Percentiles rank a stretch among this genome's conserved stretches.
These are phyloP conservation scores for Magallana nippona DNA, from an alignment of 2,888 invertebrate species.

Conservation along the genomic window DNA sequence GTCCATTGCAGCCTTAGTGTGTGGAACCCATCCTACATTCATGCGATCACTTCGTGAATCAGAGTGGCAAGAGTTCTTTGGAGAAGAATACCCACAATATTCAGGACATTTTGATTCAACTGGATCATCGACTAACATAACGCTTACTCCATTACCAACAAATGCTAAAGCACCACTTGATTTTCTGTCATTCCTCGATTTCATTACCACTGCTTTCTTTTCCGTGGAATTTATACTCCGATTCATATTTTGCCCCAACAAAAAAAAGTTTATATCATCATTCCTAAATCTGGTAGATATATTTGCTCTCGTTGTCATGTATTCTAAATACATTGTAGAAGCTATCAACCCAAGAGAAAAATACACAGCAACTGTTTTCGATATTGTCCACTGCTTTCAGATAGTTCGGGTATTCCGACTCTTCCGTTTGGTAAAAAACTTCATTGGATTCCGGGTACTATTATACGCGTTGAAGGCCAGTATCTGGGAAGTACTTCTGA, in stretches of 20 bases:
- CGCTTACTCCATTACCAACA: slow-evolving; percentile 53
- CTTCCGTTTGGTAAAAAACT: slow-evolving; percentile 67
- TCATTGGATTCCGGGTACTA: slow-evolving; percentile 70
- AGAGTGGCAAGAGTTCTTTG: slow-evolving; percentile 62
- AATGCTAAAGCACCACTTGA: slow-evolving; percentile 50
- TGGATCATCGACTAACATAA: slow-evolving; percentile 38
- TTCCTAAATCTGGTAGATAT: slow-evolving; percentile 67
- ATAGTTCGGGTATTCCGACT: slow-evolving; percentile 69
- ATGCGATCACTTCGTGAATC: slow-evolving; percentile 52
- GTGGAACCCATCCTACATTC: slow-evolving; percentile 64
- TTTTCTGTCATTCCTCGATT: slow-evolving; percentile 58
- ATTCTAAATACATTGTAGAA: slow-evolving; percentile 61
- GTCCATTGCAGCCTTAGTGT: slow-evolving; percentile 66
- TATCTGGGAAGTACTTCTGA: slow-evolving; percentile 66
- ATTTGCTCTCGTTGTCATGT: slow-evolving; percentile 63
- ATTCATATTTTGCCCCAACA: slow-evolving; percentile 60
- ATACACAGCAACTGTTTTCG: slow-evolving; percentile 60
- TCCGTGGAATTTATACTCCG: slow-evolving; percentile 67
- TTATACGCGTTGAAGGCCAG: slow-evolving; percentile 69
- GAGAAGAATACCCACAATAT: slow-evolving; percentile 54
- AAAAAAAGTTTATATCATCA: slow-evolving; percentile 56
- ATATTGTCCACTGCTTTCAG: slow-evolving; percentile 66
- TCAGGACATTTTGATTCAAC: slow-evolving; percentile 54
- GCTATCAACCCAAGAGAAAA: slow-evolving; percentile 56
- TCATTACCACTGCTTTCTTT: slow-evolving; percentile 62